Conservation (phyloP, 2,888 invertebrate genomes). For the Molorchus minor region DNA sequence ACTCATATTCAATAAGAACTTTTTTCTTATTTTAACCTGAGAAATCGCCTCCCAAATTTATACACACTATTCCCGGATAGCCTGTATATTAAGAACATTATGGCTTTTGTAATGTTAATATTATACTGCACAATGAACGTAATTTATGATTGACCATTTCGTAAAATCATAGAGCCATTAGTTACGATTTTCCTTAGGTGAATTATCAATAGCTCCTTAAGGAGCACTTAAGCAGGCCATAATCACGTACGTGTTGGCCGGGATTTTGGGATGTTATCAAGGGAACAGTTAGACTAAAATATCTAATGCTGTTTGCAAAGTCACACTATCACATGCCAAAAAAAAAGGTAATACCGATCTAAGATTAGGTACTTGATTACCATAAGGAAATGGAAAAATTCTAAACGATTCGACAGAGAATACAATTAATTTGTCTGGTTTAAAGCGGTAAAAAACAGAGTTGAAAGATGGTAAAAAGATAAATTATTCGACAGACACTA, state of each 20-base stretch:
- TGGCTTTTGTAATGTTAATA: too few species aligned
- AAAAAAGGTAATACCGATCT: too few species aligned
- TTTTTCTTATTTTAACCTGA: too few species aligned
- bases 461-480: neutral
- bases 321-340: slow-evolving; percentile 63
- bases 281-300: slow-evolving; percentile 51
- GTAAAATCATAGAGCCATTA: slow-evolving; percentile 41
- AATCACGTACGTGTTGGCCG: slow-evolving; percentile 52
- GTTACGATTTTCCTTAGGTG: slow-evolving; percentile 50
- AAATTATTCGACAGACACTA: neutral
- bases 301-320: slow-evolving; percentile 64
- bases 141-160: slow-evolving; percentile 32
- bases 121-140: too few species aligned
- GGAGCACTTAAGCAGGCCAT: slow-evolving; percentile 52
- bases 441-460: neutral
- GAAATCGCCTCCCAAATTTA: too few species aligned
- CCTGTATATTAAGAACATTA: too few species aligned
- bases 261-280: slow-evolving; percentile 44
- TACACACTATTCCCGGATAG: too few species aligned
- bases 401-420: too few species aligned
- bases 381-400: too few species aligned
- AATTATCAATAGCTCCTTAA: slow-evolving; percentile 52
- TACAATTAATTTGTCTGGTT: neutral
- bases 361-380: too few species aligned
- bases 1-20: too few species aligned